Base-by-base conservation (phyloP, 2,113 vertebrate species). In the Chaenogobius annularis region DNA sequence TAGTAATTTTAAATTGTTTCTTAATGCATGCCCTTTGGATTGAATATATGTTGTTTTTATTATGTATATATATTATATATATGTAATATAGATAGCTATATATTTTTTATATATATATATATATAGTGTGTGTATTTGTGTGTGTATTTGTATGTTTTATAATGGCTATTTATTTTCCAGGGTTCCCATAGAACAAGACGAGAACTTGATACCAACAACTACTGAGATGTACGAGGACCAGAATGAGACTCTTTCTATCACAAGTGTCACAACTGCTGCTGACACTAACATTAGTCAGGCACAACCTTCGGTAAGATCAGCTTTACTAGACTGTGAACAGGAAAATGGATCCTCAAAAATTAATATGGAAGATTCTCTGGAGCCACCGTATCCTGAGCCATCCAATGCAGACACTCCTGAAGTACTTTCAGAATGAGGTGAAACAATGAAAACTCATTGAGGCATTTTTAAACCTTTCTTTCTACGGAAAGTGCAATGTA, bases 181-280 rank as follows among this genome's bases (percentile, higher is more conserved):
- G 67, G 1, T 7, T 73, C 58, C 72, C 10, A 12, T 56, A n/a
- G 17, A 14, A 10, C 83, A 85, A 54, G 3, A 66, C 19, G 76
- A 71, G 43, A 63, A 72, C 19, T 23, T 82, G 61, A 69, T 66
- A 5, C 7, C 77, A 10, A 1, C 65, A 31, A 3, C 68, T 3
- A 52, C 43, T 52, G 58, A 68, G 70, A 79, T 17, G 66, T 69
- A 66, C 52, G 77, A 75, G 52, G 81, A 82, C 61, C 63, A 3
- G 0, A 72, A 82, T 58, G 7, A 31, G 61, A 40, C 35, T 40
- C 35, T 37, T n/a, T 63, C 35, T 43, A 10, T 17, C 7, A 37
- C 7, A 62, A 19, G 46, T 31, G 40, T 15, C 1, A 5, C 48
- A 35, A 3, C 48, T 13, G 69, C 56, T 55, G 40, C 63, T 43